Evolutionary conservation across 2,888 invertebrate species (phyloP).

Genomic region (Caenorhabditis auriculariae): DNA sequence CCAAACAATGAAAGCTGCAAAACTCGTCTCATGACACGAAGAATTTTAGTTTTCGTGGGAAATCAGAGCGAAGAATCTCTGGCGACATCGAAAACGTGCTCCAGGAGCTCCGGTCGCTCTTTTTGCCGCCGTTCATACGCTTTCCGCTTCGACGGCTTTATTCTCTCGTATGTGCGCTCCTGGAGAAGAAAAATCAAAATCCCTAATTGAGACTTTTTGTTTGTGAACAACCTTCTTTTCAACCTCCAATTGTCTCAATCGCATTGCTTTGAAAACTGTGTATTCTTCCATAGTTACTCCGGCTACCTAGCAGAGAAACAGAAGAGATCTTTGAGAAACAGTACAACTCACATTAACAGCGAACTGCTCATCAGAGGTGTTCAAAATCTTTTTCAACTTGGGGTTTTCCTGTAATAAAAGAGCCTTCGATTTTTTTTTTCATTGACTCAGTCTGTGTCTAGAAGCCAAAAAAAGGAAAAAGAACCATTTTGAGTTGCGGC

Average conservation of each 20-base stretch:
- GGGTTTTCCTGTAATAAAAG: conserved; percentile 45
- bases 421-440: too few species aligned
- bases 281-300: conserved; percentile 44
- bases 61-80: not conserved
- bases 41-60: too few species aligned
- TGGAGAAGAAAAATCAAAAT: not conserved
- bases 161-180: conserved; percentile 42
- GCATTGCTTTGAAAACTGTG: conserved; percentile 36
- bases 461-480: conserved; percentile 4
- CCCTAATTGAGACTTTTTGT: too few species aligned
- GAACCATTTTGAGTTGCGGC: conserved; percentile 28
- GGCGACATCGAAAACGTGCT: conserved; percentile 26
- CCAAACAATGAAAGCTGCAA: too few species aligned
- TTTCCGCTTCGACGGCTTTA: conserved; percentile 53
- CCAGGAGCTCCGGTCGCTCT: conserved; percentile 17
- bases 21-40: too few species aligned
- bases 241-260: conserved; percentile 31
- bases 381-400: conserved; percentile 30
- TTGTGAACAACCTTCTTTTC: conserved; percentile 53
- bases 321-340: not conserved
- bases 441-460: too few species aligned
- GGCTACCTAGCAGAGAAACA: conserved; percentile 26
- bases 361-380: conserved; percentile 42
- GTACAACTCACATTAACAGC: conserved; percentile 25
- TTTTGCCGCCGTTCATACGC: conserved; percentile 46